Percentiles rank a stretch among this genome's conserved stretches.
These are phyloP conservation scores for Chelon labrosus DNA, from an alignment of 2,797 vertebrate genomes.

Conservation along the genomic window DNA sequence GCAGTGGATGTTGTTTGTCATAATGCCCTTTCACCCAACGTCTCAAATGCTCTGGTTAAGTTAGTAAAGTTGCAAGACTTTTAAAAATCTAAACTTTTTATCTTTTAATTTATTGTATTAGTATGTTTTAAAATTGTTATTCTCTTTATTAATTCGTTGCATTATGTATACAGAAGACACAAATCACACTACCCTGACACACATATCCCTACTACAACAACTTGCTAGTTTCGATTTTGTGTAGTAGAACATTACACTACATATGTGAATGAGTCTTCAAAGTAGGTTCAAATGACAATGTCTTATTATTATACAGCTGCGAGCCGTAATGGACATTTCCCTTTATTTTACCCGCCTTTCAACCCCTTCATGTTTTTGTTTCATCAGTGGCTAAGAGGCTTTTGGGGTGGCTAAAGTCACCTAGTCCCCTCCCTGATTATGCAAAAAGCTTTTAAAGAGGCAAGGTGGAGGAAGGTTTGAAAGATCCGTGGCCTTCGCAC, in stretches of 20 bases:
- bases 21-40: too few species aligned
- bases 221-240: neutral
- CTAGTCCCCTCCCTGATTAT: constrained; percentile 81
- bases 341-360: constrained; percentile 47
- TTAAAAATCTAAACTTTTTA: too few species aligned
- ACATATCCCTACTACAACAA: too few species aligned
- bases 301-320: constrained; percentile 23
- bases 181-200: too few species aligned
- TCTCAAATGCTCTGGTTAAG: too few species aligned
- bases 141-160: too few species aligned
- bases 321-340: constrained; percentile 22
- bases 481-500: constrained; percentile 83
- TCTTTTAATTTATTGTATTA: too few species aligned
- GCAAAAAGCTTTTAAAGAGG: constrained; percentile 80
- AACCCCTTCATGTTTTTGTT: constrained; percentile 60
- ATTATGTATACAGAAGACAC: too few species aligned
- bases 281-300: constrained; percentile 25
- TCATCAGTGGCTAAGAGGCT: constrained; percentile 59
- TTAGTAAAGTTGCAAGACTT: too few species aligned
- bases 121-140: too few species aligned
- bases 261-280: neutral
- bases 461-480: constrained; percentile 75
- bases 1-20: too few species aligned
- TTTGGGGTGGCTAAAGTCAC: constrained; percentile 57
- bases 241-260: constrained; percentile 7